Evolutionary conservation across 2,797 vertebrate species (phyloP).

Genomic region (Spondyliosoma cantharus): DNA sequence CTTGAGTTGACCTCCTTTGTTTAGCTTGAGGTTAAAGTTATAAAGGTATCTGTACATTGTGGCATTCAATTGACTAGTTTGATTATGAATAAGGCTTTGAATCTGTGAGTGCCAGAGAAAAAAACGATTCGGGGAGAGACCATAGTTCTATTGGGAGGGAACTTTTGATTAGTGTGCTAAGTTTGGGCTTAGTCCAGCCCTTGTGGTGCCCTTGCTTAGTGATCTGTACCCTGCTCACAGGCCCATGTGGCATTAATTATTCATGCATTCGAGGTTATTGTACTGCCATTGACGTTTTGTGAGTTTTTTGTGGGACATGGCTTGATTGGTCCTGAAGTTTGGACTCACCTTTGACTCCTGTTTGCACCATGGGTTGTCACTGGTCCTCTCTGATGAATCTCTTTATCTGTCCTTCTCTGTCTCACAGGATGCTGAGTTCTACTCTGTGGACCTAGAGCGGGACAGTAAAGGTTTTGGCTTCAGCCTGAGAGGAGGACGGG

Average conservation of each 20-base stretch:
- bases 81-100: background rate
- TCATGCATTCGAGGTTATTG: slow-evolving; percentile 65
- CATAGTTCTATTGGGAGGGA: slow-evolving; percentile 5
- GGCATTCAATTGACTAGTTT: background rate
- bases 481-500: slow-evolving; percentile 95
- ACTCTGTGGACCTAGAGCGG: slow-evolving; percentile 96
- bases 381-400: slow-evolving; percentile 15
- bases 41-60: background rate
- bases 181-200: slow-evolving; percentile 51
- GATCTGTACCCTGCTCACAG: slow-evolving; percentile 66
- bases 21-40: background rate
- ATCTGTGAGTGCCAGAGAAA: background rate
- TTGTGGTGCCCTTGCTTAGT: slow-evolving; percentile 64
- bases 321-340: slow-evolving; percentile 64
- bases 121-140: background rate
- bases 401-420: slow-evolving; percentile 20
- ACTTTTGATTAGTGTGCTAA: slow-evolving; percentile 34
- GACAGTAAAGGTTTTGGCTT: slow-evolving; percentile 99
- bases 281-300: slow-evolving; percentile 69
- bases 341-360: slow-evolving; percentile 45
- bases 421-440: slow-evolving; percentile 93
- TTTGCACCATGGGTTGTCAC: slow-evolving; percentile 38
- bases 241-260: slow-evolving; percentile 67
- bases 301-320: slow-evolving; percentile 55
- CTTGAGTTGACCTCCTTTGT: background rate